Evolutionary conservation across 64 coral and sea anemone genomes (phyloP), one percentile per base, ranked within the genome.

Genomic region (Astreopora myriophthalma): DNA sequence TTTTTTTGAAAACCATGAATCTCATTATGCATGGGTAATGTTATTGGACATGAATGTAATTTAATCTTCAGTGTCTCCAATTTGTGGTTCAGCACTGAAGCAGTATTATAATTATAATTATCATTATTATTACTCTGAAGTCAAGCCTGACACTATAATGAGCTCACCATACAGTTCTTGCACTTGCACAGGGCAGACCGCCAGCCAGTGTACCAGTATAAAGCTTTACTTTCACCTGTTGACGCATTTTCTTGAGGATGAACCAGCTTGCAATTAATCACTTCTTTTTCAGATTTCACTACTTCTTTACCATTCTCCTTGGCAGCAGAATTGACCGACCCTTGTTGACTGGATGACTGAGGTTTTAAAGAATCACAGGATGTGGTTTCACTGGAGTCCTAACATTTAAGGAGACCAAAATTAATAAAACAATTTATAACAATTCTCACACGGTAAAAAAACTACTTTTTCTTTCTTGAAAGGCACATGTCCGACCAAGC

Each of bases 181-280:
- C 97, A 99, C 25, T 42, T 93, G 86, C 97, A 99, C 24, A 99
- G 65, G 29, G 95, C 87, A 22, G 76, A 79, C 71, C 97, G 86
- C 97, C 97, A 99, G 22, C 94, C 94, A 61, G 55, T 67, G 23
- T 95, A 88, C 97, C 97, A 99, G 29, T 93, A 99, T 0, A 91
- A 64, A 28, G 90, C 82, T 44, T 51, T 62, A 79, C 14, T 90
- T 33, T 72, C 85, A 28, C 87, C 34, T 46, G 40, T 60, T 72
- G 27, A 69, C 5, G 74, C 73, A 31, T 52, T 49, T 52, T 67
- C 80, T 87, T 96, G 95, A 8, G 94, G 73, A 23, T 96, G 95
- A 82, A 73, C 44, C n/a, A 96, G 26, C 33, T 96, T 96, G 46
- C 95, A 96, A 6, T 92, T 37, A 65, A 33, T 5, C 4, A 19